Evolutionary conservation across 2,797 vertebrate genomes (phyloP).

Genomic region (Sitta carolinensis): DNA sequence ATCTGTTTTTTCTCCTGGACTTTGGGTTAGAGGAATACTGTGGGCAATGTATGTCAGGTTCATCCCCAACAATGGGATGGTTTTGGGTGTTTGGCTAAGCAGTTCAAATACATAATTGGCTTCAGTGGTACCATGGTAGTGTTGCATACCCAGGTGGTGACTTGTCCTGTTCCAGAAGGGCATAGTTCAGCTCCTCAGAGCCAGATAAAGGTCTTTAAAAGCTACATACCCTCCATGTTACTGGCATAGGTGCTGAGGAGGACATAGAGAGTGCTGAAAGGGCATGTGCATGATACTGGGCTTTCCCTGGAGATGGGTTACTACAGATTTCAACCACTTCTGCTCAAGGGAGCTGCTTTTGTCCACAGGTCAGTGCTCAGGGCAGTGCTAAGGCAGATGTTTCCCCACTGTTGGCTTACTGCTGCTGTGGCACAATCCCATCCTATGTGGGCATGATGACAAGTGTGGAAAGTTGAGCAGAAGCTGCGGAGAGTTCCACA

Average conservation of each 20-base stretch:
- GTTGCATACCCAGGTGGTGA: background rate
- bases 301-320: background rate
- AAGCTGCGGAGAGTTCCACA: background rate
- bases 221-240: background rate
- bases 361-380: rapidly evolving
- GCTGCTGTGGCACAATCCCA: background rate
- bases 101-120: background rate
- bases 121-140: rapidly evolving
- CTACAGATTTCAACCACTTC: background rate
- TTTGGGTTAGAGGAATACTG: background rate
- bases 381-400: background rate
- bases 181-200: background rate
- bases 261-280: background rate
- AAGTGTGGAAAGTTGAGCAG: background rate
- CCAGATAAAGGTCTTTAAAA: background rate
- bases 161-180: background rate
- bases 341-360: rapidly evolving
- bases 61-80: rapidly evolving
- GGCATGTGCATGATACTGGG: rapidly evolving
- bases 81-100: background rate
- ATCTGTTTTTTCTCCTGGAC: background rate
- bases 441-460: rapidly evolving
- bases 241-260: background rate
- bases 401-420: background rate
- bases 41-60: background rate